Base-by-base conservation (phyloP, 2,888 invertebrate species). In the Euproctis similis region DNA sequence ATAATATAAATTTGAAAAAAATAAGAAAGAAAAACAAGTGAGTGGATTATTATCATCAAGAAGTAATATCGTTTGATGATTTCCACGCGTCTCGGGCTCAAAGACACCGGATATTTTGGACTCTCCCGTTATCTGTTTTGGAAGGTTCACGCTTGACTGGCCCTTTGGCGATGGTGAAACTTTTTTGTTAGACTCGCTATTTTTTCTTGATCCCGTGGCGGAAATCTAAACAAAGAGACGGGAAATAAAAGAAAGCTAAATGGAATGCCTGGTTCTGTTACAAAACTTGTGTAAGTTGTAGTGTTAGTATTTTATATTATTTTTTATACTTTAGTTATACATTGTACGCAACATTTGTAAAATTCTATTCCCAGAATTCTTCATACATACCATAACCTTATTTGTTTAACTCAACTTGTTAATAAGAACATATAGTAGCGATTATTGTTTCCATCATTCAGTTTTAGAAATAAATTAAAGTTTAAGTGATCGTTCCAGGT, bases 171-270 rank as follows among this genome's bases (percentile, higher is more conserved):
- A 59, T 45, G 51, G 49, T 52, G 38, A 46, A 56, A 66, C 56
- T 65, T 70, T n/a, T 67, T 66, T 65, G 56, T 60, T 45, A 42
- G 46, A 50, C 39, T 46, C 46, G 42, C 46, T 59, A 55, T 62
- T 63, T 65, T n/a, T 62, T 63, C 64, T 68, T 56, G 39, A 52
- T 36, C 50, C 49, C 53, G 46, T 58, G 57, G 59, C 60, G 68
- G 68, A 69, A 66, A 65, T 60, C 55, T 60, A 68, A 70, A 69
- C 69, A 70, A 69, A 62, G 56, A 51, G 46, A 52, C 50, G 53
- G 53, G 56, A 62, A 64, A 66, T 62, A 65, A 68, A 65, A 61
- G 64, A 59, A 63, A 56, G 46, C 58, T 36, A 62, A 66, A 67
- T 68, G 63, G 61, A 69, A 67, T 60, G 55, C 49, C 56, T 55